phyloP scores from a whole-genome alignment of 2,113 vertebrate species.

The Apodemus sylvaticus region DNA sequence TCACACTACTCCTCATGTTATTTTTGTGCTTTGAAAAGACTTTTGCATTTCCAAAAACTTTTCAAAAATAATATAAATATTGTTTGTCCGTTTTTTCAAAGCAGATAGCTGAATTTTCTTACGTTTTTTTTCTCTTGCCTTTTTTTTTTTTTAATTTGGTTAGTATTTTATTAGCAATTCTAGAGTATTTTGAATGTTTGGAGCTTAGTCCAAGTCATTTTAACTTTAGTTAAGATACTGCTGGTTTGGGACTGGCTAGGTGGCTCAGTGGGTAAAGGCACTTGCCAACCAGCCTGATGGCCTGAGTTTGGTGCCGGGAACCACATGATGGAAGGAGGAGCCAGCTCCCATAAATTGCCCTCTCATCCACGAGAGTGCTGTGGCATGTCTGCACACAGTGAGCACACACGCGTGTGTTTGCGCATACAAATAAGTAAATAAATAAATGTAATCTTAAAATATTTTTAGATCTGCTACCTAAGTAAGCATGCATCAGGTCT shows the following conservation, averaged over 20 bases:
- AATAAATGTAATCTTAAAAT: not conserved
- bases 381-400: not conserved
- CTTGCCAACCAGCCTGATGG: not conserved
- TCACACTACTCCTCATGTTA: not conserved
- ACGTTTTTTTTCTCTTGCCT: slow-evolving; percentile 25
- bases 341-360: not conserved
- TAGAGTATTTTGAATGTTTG: not conserved
- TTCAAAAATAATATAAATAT: slow-evolving; percentile 14
- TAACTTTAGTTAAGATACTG: slow-evolving; percentile 26
- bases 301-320: not conserved
- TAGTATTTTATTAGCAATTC: slow-evolving; percentile 53
- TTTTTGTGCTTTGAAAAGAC: slow-evolving; percentile 45
- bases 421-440: not conserved
- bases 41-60: slow-evolving; percentile 29
- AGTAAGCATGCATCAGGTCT: not conserved
- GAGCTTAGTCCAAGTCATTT: slow-evolving; percentile 16
- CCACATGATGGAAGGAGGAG: too few relatives aligned
- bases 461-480: not conserved
- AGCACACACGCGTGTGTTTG: not conserved
- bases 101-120: slow-evolving; percentile 35
- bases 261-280: not conserved
- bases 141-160: slow-evolving; percentile 41
- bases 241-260: not conserved
- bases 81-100: slow-evolving; percentile 36
- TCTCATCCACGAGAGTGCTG: not conserved